These are phyloP conservation scores for Sebastes vulpes DNA, from an alignment of 2,797 vertebrate genomes.

Conservation along the genomic window DNA sequence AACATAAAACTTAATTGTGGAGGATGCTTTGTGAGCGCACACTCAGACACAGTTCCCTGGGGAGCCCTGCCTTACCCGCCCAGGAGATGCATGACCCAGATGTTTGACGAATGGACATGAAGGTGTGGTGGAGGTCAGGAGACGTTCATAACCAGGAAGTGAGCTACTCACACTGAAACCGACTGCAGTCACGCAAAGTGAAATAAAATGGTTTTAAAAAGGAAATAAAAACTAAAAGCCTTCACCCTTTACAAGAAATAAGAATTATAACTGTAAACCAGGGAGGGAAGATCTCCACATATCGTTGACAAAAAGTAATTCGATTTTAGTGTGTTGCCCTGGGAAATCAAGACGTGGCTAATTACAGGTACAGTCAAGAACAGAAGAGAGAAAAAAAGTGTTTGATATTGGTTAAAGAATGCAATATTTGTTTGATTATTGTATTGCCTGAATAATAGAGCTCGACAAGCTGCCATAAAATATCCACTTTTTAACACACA, in stretches of 20 bases:
- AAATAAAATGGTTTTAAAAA: neutral
- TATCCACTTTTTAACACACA: conserved; percentile 27
- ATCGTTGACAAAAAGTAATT: conserved; percentile 27
- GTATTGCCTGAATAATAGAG: conserved; percentile 31
- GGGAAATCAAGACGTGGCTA: conserved; percentile 31
- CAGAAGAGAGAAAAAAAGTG: neutral
- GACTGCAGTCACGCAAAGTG: conserved; percentile 31
- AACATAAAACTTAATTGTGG: conserved; percentile 35
- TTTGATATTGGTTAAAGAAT: conserved; percentile 12
- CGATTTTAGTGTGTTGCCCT: neutral
- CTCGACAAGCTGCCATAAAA: conserved; percentile 29
- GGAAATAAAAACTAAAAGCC: neutral
- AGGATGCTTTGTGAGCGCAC: conserved; percentile 22
- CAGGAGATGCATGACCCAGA: conserved; percentile 75
- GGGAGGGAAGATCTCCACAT: conserved; percentile 1
- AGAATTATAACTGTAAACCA: neutral
- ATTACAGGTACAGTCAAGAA: conserved; percentile 37
- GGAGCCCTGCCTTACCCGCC: conserved; percentile 34
- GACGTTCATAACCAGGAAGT: conserved; percentile 62
- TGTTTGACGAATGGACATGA: conserved; percentile 62
- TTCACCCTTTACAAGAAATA: neutral
- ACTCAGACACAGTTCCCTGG: neutral
- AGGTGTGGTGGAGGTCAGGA: conserved; percentile 69
- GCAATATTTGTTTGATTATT: conserved; percentile 39
- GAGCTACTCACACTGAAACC: conserved; percentile 6